These are phyloP conservation scores for Hexactinellida sp. DNA, from an alignment of 37 sponge, comb jelly and placozoan species.

Conservation along the genomic window DNA sequence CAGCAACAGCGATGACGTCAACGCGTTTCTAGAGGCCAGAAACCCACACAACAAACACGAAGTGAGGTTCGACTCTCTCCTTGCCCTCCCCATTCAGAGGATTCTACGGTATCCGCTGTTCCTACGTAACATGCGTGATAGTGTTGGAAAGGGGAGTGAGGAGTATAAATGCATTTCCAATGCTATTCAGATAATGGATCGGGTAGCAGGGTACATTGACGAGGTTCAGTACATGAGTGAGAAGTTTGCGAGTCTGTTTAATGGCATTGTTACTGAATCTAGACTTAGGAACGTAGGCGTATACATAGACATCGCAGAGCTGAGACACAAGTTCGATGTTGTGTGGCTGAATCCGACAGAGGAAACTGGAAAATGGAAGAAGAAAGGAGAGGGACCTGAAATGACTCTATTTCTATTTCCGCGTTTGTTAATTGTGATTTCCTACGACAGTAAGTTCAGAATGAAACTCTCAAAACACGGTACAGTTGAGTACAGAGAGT, in stretches of 20 bases:
- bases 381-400: constrained; percentile 69
- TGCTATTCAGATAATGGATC: constrained; percentile 33
- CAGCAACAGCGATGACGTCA: constrained; percentile 11
- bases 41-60: constrained; percentile 35
- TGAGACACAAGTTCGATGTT: constrained; percentile 31
- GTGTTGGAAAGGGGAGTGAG: constrained; percentile 26
- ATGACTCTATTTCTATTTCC: constrained; percentile 12
- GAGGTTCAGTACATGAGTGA: constrained; percentile 67
- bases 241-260: constrained; percentile 34
- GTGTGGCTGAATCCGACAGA: constrained; percentile 62
- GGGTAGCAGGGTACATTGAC: constrained; percentile 55
- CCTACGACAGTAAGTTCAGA: background rate
- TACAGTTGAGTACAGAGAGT: background rate
- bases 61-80: constrained; percentile 30
- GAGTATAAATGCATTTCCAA: constrained; percentile 37
- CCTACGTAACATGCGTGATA: constrained; percentile 40
- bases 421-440: background rate
- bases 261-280: constrained; percentile 24
- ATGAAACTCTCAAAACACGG: constrained; percentile 14
- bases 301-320: constrained; percentile 32
- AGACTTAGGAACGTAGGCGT: constrained; percentile 26
- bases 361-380: constrained; percentile 38
- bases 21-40: constrained; percentile 38
- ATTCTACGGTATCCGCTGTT: constrained; percentile 66
- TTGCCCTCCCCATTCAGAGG: constrained; percentile 36